These are phyloP conservation scores for Lepidurus couesii DNA, from an alignment of 1,140 invertebrate species.

Conservation along the genomic window DNA sequence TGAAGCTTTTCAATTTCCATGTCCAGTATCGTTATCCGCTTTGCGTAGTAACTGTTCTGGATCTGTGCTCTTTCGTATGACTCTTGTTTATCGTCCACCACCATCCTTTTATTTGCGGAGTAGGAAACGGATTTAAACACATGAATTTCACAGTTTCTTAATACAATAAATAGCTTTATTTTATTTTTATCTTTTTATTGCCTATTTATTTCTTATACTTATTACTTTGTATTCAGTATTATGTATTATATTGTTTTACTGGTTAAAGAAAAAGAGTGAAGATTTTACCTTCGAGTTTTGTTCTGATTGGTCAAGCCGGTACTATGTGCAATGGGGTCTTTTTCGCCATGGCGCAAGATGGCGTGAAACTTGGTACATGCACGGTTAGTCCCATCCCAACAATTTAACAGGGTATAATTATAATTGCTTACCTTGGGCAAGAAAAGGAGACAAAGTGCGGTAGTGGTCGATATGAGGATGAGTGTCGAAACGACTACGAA, in stretches of 20 bases:
- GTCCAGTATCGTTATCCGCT: conserved; percentile 72
- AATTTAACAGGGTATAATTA: background rate
- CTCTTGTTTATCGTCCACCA: conserved; percentile 58
- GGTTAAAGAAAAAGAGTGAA: background rate
- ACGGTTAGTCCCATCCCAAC: background rate
- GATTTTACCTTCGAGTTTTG: conserved; percentile 63
- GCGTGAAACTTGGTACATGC: conserved; percentile 46
- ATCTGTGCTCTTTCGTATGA: conserved; percentile 78
- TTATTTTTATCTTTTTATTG: no score
- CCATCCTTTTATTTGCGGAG: conserved; percentile 44
- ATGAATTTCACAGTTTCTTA: no score
- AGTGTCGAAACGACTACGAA: conserved; percentile 75
- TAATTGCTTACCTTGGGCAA: conserved; percentile 61
- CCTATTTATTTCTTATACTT: no score
- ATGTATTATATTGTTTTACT: no score
- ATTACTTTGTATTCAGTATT: no score
- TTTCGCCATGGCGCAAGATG: conserved; percentile 48
- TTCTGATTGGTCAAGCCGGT: conserved; percentile 80
- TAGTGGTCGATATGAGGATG: conserved; percentile 77
- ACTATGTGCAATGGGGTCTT: conserved; percentile 75
- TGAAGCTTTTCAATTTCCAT: conserved; percentile 71
- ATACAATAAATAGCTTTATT: no score
- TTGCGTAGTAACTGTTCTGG: conserved; percentile 80
- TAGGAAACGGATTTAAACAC: background rate
- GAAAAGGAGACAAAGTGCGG: conserved; percentile 77